Conservation (phyloP, 1,140 invertebrate species). For the Leptopilina boulardi region DNA sequence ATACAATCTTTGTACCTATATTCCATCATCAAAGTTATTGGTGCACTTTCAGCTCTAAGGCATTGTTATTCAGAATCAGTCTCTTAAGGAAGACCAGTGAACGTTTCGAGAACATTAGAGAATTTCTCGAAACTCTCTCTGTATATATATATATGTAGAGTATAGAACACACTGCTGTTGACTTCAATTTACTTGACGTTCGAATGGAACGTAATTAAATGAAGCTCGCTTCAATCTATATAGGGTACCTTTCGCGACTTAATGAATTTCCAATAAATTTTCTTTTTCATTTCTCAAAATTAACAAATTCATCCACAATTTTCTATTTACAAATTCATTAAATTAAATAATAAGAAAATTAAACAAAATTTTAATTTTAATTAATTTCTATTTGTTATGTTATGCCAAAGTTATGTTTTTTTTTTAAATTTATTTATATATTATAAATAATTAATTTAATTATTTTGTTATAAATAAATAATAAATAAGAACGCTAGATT, state of each 20-base stretch:
- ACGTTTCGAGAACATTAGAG: not conserved
- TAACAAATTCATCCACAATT: not conserved
- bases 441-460: too few relatives aligned
- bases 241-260: not conserved
- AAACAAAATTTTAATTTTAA: too few relatives aligned
- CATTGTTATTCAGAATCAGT: constrained; percentile 30
- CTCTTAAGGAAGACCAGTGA: constrained; percentile 11
- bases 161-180: not conserved
- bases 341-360: too few relatives aligned
- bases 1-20: not conserved
- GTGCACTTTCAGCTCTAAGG: constrained; percentile 14
- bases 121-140: constrained; percentile 27
- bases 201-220: constrained; percentile 18
- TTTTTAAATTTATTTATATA: too few relatives aligned
- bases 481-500: too few relatives aligned
- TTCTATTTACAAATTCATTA: too few relatives aligned
- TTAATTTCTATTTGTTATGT: too few relatives aligned
- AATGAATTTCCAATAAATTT: not conserved
- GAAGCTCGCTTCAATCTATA: not conserved
- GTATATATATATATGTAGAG: too few relatives aligned
- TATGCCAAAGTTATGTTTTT: too few relatives aligned
- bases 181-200: not conserved
- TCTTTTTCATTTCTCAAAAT: not conserved
- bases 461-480: too few relatives aligned
- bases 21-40: constrained; percentile 12